Conservation (phyloP, 2,797 vertebrate genomes). For the Artibeus lituratus region DNA sequence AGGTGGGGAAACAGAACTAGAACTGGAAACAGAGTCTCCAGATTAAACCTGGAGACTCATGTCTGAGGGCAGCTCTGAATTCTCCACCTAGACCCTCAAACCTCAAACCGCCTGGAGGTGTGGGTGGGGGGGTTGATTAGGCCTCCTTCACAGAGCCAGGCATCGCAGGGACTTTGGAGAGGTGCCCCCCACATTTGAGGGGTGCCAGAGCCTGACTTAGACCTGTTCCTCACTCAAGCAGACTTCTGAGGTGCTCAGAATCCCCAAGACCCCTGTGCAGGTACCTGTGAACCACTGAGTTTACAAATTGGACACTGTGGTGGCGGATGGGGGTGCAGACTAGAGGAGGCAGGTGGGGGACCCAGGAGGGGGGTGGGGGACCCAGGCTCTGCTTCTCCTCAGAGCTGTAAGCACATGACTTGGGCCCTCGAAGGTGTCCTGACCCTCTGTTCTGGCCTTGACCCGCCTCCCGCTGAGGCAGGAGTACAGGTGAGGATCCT, state of each 20-base stretch:
- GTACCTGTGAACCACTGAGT: not conserved
- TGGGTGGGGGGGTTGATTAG: not conserved
- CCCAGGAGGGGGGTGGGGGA: too few species aligned
- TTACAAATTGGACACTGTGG: not conserved
- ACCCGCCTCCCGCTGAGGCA: not conserved
- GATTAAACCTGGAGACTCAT: not conserved
- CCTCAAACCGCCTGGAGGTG: not conserved
- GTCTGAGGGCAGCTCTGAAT: not conserved
- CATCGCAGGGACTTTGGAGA: not conserved
- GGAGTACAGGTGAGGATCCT: not conserved
- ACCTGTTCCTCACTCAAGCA: not conserved
- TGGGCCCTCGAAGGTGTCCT: not conserved
- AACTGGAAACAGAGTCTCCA: not conserved
- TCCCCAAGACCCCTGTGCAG: not conserved
- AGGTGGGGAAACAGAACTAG: not conserved
- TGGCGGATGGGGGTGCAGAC: not conserved
- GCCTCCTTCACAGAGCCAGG: too few species aligned
- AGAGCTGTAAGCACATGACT: not conserved
- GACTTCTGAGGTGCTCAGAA: not conserved
- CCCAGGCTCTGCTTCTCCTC: not conserved
- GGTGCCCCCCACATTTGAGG: accelerated
- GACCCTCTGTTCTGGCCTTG: not conserved
- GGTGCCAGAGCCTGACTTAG: not conserved
- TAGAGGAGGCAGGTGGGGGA: not conserved
- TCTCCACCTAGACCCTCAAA: not conserved